Evolutionary conservation across 2,797 vertebrate species (phyloP), one percentile per base, ranked within the genome.

Genomic region (Euthynnus affinis): DNA sequence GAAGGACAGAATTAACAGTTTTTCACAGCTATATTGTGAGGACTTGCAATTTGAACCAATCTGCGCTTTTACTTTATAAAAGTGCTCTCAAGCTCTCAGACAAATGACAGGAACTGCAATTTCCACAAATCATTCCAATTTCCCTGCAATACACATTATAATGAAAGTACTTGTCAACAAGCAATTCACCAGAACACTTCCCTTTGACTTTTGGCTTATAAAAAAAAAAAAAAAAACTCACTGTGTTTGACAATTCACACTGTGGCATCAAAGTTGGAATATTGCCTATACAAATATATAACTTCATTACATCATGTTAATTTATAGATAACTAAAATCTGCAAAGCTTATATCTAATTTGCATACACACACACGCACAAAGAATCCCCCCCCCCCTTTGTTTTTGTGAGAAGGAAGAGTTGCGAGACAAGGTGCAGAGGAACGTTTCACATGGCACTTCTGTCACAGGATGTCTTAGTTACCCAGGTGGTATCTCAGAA

Each of bases 91-190:
- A 59, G 23, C 72, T 64, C 66, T 84, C 46, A 68, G 27, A 76
- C 48, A 70, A 83, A 81, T 81, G 64, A 52, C 68, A 81, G 55
- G 51, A 71, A 59, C 58, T 42, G 65, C 80, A 78, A 81, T 85
- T 87, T 83, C 27, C 44, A 72, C 65, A 56, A 76, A 69, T 80
- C 51, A 78, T 55, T 73, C 49, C 10, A 65, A 62, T 83, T 81
- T 56, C 46, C 63, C 63, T 65, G 29, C 53, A 71, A 53, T 62
- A 59, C 44, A 65, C 55, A 51, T 59, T 23, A 46, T 13, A 66
- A 76, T 73, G 22, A 65, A 71, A 74, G 65, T 48, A 56, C 46
- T 84, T 3, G 8, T 73, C 42, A 77, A 76, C 68, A 79, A 68
- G 29, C 78, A 58, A 59, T 74, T 63, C 40, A 60, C 56, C 27